Conservation (phyloP, 2,113 vertebrate species). For the Anarhynchus alexandrinus region DNA sequence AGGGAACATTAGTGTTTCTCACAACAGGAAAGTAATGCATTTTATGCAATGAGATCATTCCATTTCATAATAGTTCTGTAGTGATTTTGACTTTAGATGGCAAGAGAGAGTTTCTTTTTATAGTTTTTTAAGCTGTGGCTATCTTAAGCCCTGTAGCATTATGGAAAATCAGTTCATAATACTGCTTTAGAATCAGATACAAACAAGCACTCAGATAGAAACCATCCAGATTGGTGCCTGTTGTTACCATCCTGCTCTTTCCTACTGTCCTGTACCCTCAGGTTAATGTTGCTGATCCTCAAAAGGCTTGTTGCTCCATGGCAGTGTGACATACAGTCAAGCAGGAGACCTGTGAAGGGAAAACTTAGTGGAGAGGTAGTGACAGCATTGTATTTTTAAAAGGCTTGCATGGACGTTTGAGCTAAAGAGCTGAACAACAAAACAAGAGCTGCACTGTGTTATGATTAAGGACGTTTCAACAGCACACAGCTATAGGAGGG, state of each 20-base stretch:
- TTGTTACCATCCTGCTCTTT: not conserved
- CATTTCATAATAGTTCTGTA: slow-evolving; percentile 8
- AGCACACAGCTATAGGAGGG: not conserved
- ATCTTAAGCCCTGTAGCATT: slow-evolving; percentile 12
- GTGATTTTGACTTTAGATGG: slow-evolving; percentile 38
- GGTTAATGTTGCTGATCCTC: not conserved
- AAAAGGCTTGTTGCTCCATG: not conserved
- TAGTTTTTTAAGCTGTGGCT: slow-evolving; percentile 17
- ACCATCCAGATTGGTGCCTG: not conserved
- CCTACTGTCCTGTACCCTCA: not conserved
- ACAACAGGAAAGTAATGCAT: not conserved
- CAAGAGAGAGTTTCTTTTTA: slow-evolving; percentile 35
- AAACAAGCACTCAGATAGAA: not conserved
- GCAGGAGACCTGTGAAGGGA: not conserved
- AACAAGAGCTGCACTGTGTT: not conserved
- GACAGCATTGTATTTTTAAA: not conserved
- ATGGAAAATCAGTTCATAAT: not conserved
- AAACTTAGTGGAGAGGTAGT: not conserved
- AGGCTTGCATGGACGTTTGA: not conserved
- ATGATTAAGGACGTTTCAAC: accelerated
- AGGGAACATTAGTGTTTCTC: not conserved
- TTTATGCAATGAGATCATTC: slow-evolving; percentile 42
- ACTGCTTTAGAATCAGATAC: not conserved
- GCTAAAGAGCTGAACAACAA: not conserved
- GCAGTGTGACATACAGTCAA: not conserved